These are phyloP conservation scores for Chamaetylas fuelleborni DNA, from an alignment of 2,113 vertebrate genomes.

Conservation along the genomic window DNA sequence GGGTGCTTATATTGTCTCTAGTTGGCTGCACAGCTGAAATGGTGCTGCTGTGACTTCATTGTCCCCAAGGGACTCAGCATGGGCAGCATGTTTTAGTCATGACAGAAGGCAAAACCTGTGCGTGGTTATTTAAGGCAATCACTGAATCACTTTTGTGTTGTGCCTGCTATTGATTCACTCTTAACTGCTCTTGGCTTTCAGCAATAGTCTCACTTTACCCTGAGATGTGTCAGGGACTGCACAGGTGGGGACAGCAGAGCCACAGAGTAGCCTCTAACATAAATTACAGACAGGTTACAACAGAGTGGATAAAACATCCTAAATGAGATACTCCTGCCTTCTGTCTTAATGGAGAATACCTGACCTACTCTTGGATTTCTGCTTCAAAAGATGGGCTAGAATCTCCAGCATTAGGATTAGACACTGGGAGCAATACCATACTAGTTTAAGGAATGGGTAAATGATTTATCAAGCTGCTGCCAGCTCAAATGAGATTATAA, in stretches of 20 bases:
- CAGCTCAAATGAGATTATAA: neutral
- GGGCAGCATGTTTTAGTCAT: neutral
- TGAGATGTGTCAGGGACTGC: neutral
- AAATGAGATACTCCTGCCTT: neutral
- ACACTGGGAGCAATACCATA: neutral
- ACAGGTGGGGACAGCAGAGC: neutral
- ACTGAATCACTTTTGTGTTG: neutral
- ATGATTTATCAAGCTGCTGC: neutral
- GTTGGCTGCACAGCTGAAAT: neutral
- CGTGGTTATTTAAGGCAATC: slow-evolving; percentile 18
- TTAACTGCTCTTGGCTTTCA: neutral
- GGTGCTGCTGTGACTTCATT: neutral
- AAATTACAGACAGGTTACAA: neutral
- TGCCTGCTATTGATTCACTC: neutral
- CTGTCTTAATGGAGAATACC: neutral
- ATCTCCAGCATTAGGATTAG: neutral
- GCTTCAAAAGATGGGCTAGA: neutral
- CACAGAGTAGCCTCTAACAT: neutral
- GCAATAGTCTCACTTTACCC: neutral
- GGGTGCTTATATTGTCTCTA: neutral
- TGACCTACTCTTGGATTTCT: neutral
- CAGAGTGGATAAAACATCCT: neutral
- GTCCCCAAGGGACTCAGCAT: neutral
- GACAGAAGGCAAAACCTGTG: neutral
- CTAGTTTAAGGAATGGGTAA: neutral